Evolutionary conservation across 2,888 invertebrate species (phyloP), one percentile per base, ranked within the genome.

Genomic region (Deilephila porcellus): DNA sequence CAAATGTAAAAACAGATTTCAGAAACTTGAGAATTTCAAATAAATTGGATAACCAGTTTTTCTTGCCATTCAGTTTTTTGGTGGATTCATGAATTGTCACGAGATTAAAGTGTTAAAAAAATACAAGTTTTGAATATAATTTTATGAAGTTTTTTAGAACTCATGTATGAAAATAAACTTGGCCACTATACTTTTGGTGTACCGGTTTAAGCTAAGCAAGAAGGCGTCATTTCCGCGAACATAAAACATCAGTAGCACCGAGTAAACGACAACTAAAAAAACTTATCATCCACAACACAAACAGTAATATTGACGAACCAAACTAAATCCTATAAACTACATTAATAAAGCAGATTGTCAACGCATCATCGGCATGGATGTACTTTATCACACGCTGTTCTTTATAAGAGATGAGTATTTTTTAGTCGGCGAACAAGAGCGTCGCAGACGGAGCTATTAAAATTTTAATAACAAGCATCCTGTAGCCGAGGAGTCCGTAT

Each of bases 401-500:
- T 5, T 52, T 25, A 67, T 45, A 52, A 17, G 20, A 64, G 20
- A 52, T 52, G 45, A 45, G 1, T 56, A 56, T 56, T 56, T 52
- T 67, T 67, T 79, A 81, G 75, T 78, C 32, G 74, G 64, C 77
- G 77, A 77, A 78, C 76, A 75, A 78, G 76, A 76, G 45, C 67
- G 67, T 79, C 80, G 82, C 79, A 81, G 79, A 74, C 73, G 74
- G 64, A 75, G 82, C 84, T 82, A 88, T 89, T 88, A 86, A 83
- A 84, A 83, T 84, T 86, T 86, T 88, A 88, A 90, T 90, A 86
- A 86, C 85, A 78, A 83, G 85, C 86, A 87, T 90, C 86, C 86
- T 88, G 84, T 81, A 81, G 74, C 70, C 76, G 78, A 76, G 78
- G 77, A 77, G 80, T 79, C 78, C 83, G 75, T 77, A 80, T 78